Conservation (phyloP, 92 coral and sea anemone species). For the Muricea muricata region DNA sequence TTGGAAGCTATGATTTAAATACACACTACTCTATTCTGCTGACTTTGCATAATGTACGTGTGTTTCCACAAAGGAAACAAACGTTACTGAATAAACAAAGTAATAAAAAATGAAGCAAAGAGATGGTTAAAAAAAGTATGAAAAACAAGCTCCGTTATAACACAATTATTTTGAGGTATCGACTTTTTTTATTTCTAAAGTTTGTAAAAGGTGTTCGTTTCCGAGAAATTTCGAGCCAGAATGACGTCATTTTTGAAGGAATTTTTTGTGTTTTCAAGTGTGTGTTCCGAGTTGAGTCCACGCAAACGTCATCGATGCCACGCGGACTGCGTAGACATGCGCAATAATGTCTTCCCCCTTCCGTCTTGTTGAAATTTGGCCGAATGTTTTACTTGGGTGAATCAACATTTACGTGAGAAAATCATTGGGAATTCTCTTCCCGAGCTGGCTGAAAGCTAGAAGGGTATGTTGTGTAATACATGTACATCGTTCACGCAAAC, state of each 20-base stretch:
- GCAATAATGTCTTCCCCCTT: constrained; percentile 16
- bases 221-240: too few species aligned
- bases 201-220: too few species aligned
- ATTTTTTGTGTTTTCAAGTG: background rate
- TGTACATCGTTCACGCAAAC: background rate
- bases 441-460: constrained; percentile 44
- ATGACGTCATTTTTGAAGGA: too few species aligned
- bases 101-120: background rate
- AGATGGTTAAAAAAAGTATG: background rate
- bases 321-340: constrained; percentile 26
- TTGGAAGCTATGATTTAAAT: too few species aligned
- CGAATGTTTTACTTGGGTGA: constrained; percentile 6
- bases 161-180: too few species aligned
- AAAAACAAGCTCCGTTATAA: too few species aligned
- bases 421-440: constrained; percentile 34
- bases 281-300: constrained; percentile 6
- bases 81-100: background rate
- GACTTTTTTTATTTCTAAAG: too few species aligned
- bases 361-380: constrained; percentile 23
- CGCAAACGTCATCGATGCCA: constrained; percentile 40
- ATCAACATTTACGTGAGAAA: constrained; percentile 12
- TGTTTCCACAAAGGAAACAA: background rate
- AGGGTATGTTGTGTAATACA: constrained; percentile 20
- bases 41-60: background rate
- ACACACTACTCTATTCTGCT: too few species aligned